phyloP scores from a whole-genome alignment of 2,888 invertebrate species.

The Amphipoea lucens region DNA sequence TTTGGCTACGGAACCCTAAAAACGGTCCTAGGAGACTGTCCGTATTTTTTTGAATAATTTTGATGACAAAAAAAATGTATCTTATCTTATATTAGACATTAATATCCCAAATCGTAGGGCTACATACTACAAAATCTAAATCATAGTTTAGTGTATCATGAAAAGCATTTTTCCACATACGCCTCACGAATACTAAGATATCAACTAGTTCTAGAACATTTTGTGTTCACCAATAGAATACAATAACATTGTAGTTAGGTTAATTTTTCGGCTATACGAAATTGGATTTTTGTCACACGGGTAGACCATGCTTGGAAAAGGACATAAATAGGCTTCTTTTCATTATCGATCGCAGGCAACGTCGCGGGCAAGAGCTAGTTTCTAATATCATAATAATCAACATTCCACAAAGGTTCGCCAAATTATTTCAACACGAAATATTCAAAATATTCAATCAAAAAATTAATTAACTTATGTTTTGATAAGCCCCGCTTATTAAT shows the following conservation, averaged over 20 bases:
- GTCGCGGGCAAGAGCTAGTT: not conserved
- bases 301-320: no score
- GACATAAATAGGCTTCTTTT: not conserved
- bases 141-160: not conserved
- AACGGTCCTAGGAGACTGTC: no score
- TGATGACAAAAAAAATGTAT: no score
- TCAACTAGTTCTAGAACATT: not conserved
- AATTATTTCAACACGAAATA: slow-evolving; percentile 46
- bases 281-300: no score
- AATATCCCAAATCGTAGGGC: not conserved
- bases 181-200: not conserved
- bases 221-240: not conserved
- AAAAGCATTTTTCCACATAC: not conserved
- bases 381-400: slow-evolving; percentile 21
- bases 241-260: not conserved
- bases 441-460: slow-evolving; percentile 62
- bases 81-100: no score
- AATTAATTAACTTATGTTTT: slow-evolving; percentile 65
- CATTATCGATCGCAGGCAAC: not conserved
- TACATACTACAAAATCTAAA: not conserved
- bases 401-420: slow-evolving; percentile 20
- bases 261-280: no score
- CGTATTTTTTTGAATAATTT: no score
- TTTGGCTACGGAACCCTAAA: no score
- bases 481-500: slow-evolving; percentile 63